Evolutionary conservation across 2,113 vertebrate species (phyloP).

Genomic region (Xiphophorus couchianus): DNA sequence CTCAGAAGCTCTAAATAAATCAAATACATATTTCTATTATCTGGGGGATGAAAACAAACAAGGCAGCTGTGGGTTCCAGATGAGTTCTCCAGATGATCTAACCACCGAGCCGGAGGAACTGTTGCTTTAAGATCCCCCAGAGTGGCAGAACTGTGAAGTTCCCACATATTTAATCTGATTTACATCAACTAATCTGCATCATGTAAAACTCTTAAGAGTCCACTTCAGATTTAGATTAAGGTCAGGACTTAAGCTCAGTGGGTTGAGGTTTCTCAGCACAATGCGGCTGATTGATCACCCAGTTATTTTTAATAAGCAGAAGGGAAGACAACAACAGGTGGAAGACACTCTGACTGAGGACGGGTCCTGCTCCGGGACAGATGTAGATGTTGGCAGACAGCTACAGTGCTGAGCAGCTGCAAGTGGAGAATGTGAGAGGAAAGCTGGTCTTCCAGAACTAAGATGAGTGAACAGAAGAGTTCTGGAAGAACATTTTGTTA

Average conservation of each 20-base stretch:
- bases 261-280: not conserved
- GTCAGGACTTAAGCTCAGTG: not conserved
- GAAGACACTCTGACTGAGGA: conserved; percentile 26
- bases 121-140: conserved; percentile 19
- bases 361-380: conserved; percentile 32
- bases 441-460: conserved; percentile 16
- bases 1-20: conserved; percentile 27
- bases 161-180: conserved; percentile 22
- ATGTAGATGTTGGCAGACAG: conserved; percentile 19
- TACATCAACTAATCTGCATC: conserved; percentile 52
- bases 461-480: not conserved
- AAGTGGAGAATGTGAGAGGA: conserved; percentile 17
- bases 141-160: conserved; percentile 14
- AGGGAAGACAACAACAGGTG: conserved; percentile 15
- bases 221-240: conserved; percentile 6
- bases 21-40: conserved; percentile 27
- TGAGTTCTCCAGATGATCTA: conserved; percentile 32
- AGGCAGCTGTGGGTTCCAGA: conserved; percentile 22
- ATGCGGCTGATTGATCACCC: conserved; percentile 21
- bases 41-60: conserved; percentile 33
- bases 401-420: conserved; percentile 38
- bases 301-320: conserved; percentile 28
- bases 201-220: conserved; percentile 17
- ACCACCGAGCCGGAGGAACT: conserved; percentile 5
- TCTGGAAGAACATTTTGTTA: conserved; percentile 9